Evolutionary conservation across 2,113 vertebrate species (phyloP), one percentile per base, ranked within the genome.

Genomic region (Psilopsiagon aymara): DNA sequence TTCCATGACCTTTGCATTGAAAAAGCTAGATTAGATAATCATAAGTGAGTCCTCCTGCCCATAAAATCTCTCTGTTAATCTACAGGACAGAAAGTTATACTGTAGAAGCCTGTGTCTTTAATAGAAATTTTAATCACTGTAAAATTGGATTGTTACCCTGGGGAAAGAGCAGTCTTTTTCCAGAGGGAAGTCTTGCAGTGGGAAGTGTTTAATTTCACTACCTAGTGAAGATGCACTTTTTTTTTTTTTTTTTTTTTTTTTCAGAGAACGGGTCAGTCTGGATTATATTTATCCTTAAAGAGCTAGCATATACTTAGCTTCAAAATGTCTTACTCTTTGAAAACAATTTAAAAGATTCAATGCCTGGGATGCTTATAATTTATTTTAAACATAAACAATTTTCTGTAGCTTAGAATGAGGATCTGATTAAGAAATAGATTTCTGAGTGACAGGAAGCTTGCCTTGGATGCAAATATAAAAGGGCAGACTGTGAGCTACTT

Each of bases 321-420:
- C 39, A 15, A 82, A 64, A 71, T 86, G 70, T 67, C 55, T 19
- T 33, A 31, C 18, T 23, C 20, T 23, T n/a, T 14, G 57, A 35
- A 35, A 59, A 59, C 35, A 59, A 35, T 59, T 59, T n/a, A n/a
- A 35, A 59, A 59, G 57, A 59, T 52, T 86, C 69, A 77, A 35
- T 20, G 7, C 0, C 7, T 82, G 14, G 3, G 55, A 59, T 31
- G 5, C 31, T 87, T 87, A 31, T 13, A 85, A 47, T 86, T 91
- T 93, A 39, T 86, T 97, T 97, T 88, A 83, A 88, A 87, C 10
- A 55, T 44, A 89, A 70, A 55, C 3, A 71, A 53, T 76, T 96
- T 97, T 75, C 66, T 90, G 49, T 52, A 90, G 47, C 52, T 88
- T 84, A 92, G 90, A 92, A 64, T 96, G 53, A 87, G 35, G 82